Evolutionary conservation across 2,113 vertebrate species (phyloP).

Genomic region (Pavo muticus): DNA sequence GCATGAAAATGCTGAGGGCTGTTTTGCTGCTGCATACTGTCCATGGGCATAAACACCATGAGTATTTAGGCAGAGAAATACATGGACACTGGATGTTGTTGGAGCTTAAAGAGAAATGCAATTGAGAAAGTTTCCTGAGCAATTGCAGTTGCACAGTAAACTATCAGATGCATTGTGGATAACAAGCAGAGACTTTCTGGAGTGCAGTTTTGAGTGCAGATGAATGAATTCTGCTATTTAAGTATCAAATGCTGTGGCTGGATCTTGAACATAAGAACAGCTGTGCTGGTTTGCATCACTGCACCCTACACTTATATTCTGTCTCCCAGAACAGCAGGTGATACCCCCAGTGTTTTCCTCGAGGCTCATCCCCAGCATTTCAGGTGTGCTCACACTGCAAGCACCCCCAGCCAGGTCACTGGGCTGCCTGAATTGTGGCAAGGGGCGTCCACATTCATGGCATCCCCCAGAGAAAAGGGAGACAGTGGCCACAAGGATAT

Average conservation of each 20-base stretch:
- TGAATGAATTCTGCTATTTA: neutral
- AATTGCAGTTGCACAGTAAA: neutral
- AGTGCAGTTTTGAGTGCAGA: neutral
- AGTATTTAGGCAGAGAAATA: neutral
- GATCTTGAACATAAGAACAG: neutral
- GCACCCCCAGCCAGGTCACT: neutral
- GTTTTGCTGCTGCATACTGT: neutral
- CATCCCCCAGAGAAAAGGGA: neutral
- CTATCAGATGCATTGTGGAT: neutral
- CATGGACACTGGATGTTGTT: neutral
- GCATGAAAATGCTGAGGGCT: neutral
- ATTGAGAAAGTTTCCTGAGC: neutral
- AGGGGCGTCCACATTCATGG: too few species aligned
- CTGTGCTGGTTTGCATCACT: neutral
- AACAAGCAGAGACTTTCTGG: neutral
- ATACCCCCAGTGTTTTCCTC: neutral
- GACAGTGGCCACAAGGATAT: neutral
- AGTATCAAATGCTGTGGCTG: neutral
- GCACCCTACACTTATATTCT: neutral
- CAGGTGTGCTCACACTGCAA: neutral
- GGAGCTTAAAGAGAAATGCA: neutral
- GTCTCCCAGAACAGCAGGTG: neutral
- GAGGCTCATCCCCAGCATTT: neutral
- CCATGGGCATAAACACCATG: neutral
- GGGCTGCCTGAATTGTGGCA: neutral